Conservation (phyloP, 1,140 invertebrate species). For the Macrocentrus cingulum region DNA sequence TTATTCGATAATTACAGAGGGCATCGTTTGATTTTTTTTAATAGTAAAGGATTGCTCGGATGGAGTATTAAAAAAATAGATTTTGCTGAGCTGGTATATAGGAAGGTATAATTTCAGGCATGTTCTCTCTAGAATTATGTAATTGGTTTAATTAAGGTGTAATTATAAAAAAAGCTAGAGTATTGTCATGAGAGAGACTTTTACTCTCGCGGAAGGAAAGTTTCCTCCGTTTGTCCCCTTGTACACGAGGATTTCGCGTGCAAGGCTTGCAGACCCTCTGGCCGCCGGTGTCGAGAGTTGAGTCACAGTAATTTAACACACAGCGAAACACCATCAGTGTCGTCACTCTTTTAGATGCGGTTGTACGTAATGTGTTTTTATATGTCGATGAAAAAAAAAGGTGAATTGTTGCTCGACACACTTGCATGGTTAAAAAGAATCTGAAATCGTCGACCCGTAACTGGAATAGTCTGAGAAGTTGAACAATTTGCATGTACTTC, state of each 20-base stretch:
- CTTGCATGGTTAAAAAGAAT: not conserved
- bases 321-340: not conserved
- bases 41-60: no score
- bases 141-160: slow-evolving; percentile 10
- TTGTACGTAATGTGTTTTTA: slow-evolving; percentile 1
- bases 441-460: not conserved
- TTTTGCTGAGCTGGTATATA: no score
- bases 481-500: not conserved
- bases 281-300: not conserved
- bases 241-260: not conserved
- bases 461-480: not conserved
- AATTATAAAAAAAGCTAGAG: not conserved
- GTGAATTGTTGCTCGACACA: not conserved
- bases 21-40: no score
- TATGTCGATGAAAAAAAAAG: not conserved
- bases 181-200: slow-evolving; percentile 13
- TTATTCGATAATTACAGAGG: no score
- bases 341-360: not conserved
- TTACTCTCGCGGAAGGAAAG: slow-evolving; percentile 17
- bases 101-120: not conserved
- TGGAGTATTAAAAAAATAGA: no score
- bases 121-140: not conserved
- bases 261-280: not conserved
- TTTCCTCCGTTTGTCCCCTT: not conserved
- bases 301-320: slow-evolving; percentile 3